Evolutionary conservation across 2,888 invertebrate species (phyloP).

Genomic region (Patella pellucida): DNA sequence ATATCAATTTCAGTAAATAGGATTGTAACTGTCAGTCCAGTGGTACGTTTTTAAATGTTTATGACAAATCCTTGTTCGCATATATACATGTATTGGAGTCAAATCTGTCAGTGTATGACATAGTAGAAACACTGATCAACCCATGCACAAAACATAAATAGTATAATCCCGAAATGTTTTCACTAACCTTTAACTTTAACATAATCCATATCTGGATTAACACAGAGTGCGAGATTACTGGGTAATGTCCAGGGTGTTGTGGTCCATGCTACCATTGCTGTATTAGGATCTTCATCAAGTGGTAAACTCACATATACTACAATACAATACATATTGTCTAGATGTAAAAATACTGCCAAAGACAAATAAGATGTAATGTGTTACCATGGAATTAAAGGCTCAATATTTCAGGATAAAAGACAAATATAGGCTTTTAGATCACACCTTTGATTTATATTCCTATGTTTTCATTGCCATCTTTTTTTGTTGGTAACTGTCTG

Average conservation of each 20-base stretch:
- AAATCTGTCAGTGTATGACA: neutral
- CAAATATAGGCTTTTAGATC: no score
- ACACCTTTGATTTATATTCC: no score
- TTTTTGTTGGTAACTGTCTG: no score
- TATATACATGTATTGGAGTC: neutral
- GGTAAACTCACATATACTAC: conserved; percentile 89
- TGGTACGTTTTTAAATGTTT: no score
- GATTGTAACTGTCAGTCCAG: no score
- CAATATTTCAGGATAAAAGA: no score
- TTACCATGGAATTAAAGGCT: no score
- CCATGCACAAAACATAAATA: neutral
- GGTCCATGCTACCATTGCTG: conserved; percentile 92
- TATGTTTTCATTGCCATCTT: no score
- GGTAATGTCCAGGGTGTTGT: conserved; percentile 99
- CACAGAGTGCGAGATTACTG: conserved; percentile 94
- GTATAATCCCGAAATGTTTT: neutral
- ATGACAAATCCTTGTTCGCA: neutral
- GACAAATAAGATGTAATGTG: no score
- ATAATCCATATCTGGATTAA: conserved; percentile 89
- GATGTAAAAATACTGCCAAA: no score
- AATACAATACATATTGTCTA: conserved; percentile 28
- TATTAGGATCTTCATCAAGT: conserved; percentile 79
- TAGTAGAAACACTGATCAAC: neutral
- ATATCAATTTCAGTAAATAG: no score
- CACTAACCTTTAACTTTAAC: conserved; percentile 78